Percentiles rank a stretch among this genome's conserved stretches.
phyloP scores from a whole-genome alignment of 2,113 vertebrate species.

The Syngnathoides biaculeatus region DNA sequence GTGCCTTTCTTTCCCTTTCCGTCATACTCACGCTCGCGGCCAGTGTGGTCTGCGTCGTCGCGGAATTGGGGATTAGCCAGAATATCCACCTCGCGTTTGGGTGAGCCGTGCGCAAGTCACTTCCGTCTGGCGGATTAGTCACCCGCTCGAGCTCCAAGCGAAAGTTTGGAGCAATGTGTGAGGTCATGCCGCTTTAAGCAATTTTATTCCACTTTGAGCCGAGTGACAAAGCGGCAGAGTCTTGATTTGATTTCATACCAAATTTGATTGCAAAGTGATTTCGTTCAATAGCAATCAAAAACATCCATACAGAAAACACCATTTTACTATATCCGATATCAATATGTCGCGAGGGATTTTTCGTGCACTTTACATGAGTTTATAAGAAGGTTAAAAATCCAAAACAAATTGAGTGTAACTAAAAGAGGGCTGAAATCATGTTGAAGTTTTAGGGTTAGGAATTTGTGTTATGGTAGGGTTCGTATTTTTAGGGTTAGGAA shows the following conservation, averaged over 20 bases:
- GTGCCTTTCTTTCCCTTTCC: constrained; percentile 12
- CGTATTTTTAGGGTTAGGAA: too few relatives aligned
- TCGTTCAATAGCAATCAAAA: too few relatives aligned
- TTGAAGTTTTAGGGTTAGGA: too few relatives aligned
- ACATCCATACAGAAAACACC: too few relatives aligned
- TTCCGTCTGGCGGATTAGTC: constrained; percentile 36
- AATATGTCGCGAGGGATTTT: too few relatives aligned
- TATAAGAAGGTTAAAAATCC: too few relatives aligned
- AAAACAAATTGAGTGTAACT: too few relatives aligned
- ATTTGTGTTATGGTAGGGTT: too few relatives aligned
- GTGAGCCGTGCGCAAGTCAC: constrained; percentile 11
- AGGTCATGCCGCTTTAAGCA: constrained; percentile 6
- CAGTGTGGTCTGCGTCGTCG: not conserved
- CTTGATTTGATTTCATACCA: not conserved
- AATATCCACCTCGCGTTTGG: not conserved
- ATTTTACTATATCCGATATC: too few relatives aligned
- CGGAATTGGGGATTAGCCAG: not conserved
- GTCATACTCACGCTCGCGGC: constrained; percentile 14
- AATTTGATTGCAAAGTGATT: not conserved
- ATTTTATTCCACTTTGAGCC: not conserved
- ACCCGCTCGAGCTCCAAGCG: constrained; percentile 3
- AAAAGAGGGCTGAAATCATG: too few relatives aligned
- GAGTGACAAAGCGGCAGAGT: too few relatives aligned
- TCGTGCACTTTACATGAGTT: too few relatives aligned
- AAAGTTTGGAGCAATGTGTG: not conserved